phyloP scores from a whole-genome alignment of 53 echinoderm and acorn worm species.

The Astropecten irregularis region DNA sequence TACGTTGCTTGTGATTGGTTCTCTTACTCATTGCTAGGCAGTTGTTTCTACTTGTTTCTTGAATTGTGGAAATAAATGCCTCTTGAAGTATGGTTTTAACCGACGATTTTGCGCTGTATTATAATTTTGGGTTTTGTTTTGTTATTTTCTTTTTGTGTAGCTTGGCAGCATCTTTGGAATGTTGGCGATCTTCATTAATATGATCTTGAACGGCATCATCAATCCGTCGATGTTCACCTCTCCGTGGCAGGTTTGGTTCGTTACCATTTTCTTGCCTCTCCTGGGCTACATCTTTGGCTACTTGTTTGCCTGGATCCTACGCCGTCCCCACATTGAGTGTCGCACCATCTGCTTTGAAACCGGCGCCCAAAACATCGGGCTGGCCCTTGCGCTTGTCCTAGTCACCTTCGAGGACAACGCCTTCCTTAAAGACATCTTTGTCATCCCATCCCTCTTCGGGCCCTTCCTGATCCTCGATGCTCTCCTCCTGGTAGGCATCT shows the following conservation, averaged over 20 bases:
- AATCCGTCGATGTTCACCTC: slow-evolving; percentile 79
- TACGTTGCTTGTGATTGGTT: too few species aligned
- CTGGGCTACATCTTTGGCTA: slow-evolving; percentile 70
- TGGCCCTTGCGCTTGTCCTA: slow-evolving; percentile 77
- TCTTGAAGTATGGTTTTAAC: too few species aligned
- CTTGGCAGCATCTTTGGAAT: slow-evolving; percentile 72
- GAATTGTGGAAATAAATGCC: too few species aligned
- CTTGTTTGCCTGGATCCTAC: slow-evolving; percentile 62
- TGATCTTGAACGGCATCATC: slow-evolving; percentile 75
- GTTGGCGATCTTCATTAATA: slow-evolving; percentile 60
- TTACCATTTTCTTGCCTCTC: slow-evolving; percentile 59
- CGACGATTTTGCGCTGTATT: too few species aligned
- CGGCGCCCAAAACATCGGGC: slow-evolving; percentile 79
- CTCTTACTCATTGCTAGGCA: too few species aligned
- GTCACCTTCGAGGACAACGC: slow-evolving; percentile 71
- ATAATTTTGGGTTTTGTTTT: too few species aligned
- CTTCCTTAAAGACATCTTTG: slow-evolving; percentile 64
- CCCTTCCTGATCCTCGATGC: slow-evolving; percentile 61
- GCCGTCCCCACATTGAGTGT: slow-evolving; percentile 71
- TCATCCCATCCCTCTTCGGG: slow-evolving; percentile 82
- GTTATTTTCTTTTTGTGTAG: too few species aligned
- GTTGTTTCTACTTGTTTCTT: too few species aligned
- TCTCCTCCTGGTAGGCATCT: slow-evolving; percentile 35
- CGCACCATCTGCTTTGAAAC: slow-evolving; percentile 96
- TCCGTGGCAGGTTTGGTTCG: slow-evolving; percentile 84